Base-by-base conservation (phyloP, 2,113 vertebrate species). In the Chamaetylas fuelleborni region DNA sequence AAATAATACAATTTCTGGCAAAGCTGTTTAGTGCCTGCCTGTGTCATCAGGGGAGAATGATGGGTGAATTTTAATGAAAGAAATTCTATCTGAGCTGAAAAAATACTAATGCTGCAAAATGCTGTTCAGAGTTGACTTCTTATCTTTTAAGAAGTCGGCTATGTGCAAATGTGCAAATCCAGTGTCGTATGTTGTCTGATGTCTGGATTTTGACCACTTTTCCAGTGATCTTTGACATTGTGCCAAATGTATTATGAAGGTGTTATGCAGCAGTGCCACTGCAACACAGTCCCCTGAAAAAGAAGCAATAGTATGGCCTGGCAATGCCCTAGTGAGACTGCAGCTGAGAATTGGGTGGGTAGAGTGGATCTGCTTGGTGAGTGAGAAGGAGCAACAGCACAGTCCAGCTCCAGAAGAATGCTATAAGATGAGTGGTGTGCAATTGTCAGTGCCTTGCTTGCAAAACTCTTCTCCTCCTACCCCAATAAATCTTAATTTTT, bases 1-100 rank as follows among this genome's bases (percentile, higher is more conserved):
- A 86, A 58, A 88, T 76, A 88, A 77, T 54, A 57, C 42, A 66
- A 29, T 81, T 95, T 65, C 76, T 95, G 66, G 64, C 71, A 94
- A 90, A 88, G 79, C 74, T 79, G 38, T 62, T 85, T 38, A 91
- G 36, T 58, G 42, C 26, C 78, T 93, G 43, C 43, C 56, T 85
- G 31, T 70, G 47, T 78, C 64, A 78, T 81, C 72, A 58, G 28
- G 42, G 9, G n/a, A 80, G 58, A 77, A 69, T 12, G 47, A 74
- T 48, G 53, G 33, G 45, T 34, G 85, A 62, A 60, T 74, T 66
- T 64, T 84, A 86, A 60, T 71, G 43, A 67, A 87, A 87, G 19
- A 79, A 81, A 62, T 86, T 58, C 40, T 89, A 0, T 72, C 47
- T 83, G 51, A 85, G 56, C 26, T 81, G 51, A 74, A 92, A 69